These are phyloP conservation scores for Tribolium madens DNA, from an alignment of 1,140 invertebrate species.

Conservation along the genomic window DNA sequence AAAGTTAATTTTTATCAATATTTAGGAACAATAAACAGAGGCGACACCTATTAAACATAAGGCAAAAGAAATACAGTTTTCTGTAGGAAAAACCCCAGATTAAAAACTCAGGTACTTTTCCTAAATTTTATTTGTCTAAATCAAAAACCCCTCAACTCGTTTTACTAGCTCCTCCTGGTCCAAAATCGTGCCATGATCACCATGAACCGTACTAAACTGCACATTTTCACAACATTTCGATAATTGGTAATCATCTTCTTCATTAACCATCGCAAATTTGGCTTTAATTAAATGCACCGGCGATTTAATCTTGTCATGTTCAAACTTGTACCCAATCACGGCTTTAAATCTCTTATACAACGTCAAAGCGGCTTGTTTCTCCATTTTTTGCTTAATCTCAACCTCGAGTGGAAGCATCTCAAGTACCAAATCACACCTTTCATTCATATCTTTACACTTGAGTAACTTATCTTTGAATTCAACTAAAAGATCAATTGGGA, in stretches of 20 bases:
- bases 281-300: background rate
- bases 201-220: background rate
- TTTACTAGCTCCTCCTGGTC: background rate
- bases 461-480: background rate
- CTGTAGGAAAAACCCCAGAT: too few relatives aligned
- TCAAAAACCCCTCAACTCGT: background rate
- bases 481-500: background rate
- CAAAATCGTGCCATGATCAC: background rate
- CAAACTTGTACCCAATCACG: background rate
- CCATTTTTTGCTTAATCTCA: background rate
- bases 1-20: too few relatives aligned
- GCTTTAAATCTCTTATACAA: conserved; percentile 1
- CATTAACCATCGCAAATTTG: background rate
- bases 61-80: too few relatives aligned
- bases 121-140: background rate
- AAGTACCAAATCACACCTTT: background rate
- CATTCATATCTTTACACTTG: background rate
- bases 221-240: background rate
- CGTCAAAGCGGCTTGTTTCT: background rate
- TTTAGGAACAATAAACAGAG: too few relatives aligned
- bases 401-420: background rate
- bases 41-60: too few relatives aligned
- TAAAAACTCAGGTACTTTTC: too few relatives aligned
- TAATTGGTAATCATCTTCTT: background rate
- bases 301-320: background rate